Base-by-base conservation (phyloP, 2,888 invertebrate genomes). In the Drosophila flavopinicola region DNA sequence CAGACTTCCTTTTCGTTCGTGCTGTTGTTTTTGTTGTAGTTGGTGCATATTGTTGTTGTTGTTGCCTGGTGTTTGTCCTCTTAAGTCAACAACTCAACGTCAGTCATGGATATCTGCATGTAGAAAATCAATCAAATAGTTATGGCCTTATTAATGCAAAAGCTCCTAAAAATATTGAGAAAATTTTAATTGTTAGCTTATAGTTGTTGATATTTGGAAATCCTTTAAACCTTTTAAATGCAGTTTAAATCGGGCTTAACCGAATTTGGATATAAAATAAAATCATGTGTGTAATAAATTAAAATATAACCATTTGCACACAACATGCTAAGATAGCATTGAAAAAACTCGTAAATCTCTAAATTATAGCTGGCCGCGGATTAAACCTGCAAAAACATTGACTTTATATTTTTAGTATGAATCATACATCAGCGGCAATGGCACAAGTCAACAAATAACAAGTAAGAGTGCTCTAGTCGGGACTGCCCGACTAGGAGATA, bases 391-490 rank as follows among this genome's bases (percentile, higher is more conserved):
- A 41, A 57, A 54, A 78, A 70, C 59, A 74, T 76, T 66, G 67
- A 83, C 74, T 76, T 83, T 71, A 83, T 78, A 76, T 79, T 74
- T 66, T 76, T 71, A 74, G 65, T 66, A 83, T 79, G 79, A 79
- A 68, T 79, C 79, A 79, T 58, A 17, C 38, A 33, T 30, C 35
- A 13, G 11, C n/a, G 13, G 11, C 49, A 66, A 66, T 56, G 65
- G 75, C 76, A 66, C 61, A 54, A 59, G 56, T 64, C 38, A 56
- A 59, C 66, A 75, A 69, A 66, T 51, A 65, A 75, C 82, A 75
- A 57, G 66, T 68, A 75, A 67, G 61, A 74, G n/a, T n/a, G n/a
- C n/a, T n/a, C n/a, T n/a, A n/a, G n/a, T n/a, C n/a, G n/a, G n/a
- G n/a, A n/a, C n/a, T n/a, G n/a, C n/a, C n/a, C n/a, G n/a, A n/a